Base-by-base conservation (phyloP, 2,888 invertebrate species). In the Chydorus sphaericus region DNA sequence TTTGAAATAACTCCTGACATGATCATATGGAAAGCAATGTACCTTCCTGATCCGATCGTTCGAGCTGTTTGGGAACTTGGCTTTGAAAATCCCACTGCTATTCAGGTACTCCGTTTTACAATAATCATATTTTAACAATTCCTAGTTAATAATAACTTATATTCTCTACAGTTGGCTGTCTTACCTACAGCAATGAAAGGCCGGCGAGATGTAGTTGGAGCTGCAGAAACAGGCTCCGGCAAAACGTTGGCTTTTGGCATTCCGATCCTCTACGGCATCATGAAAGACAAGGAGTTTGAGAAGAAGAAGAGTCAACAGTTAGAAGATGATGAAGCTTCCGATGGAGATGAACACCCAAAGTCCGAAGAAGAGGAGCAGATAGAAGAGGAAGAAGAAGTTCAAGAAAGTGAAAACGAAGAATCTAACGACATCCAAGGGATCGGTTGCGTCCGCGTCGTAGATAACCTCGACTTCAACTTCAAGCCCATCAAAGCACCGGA, bases 191-290 rank as follows among this genome's bases (percentile, higher is more conserved):
- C 93, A 33, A 82, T 93, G 63, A 77, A 84, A 66, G 94, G 90
- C 38, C 77, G 82, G 50, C 78, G 85, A 70, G 96, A 98, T 70
- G 87, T 98, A 62, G 71, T 98, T 1, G 98, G 96, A n/a, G 97
- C 97, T 56, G 97, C 97, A 3, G 94, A 97, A 75, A 98, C 98
- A 0, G 98, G 98, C 0, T 96, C 94, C 70, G 98, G 98, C 0
- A 98, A 98, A 75, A 98, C 98, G 0, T 72, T 98, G 54, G 97
- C 97, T 0, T 98, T 97, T 73, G 94, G 90, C 1, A 85, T 98
- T 58, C 98, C 98, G 10, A 83, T 98, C 39, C 71, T 98, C 57
- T 75, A 81, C 55, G 88, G 89, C 16, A 92, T 96, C 60, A 71
- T 94, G 62, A 78, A 82, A 64, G 66, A 81, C 1, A 81, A 68